phyloP scores from a whole-genome alignment of 1,140 invertebrate genomes.

The Mactra quadrangularis region DNA sequence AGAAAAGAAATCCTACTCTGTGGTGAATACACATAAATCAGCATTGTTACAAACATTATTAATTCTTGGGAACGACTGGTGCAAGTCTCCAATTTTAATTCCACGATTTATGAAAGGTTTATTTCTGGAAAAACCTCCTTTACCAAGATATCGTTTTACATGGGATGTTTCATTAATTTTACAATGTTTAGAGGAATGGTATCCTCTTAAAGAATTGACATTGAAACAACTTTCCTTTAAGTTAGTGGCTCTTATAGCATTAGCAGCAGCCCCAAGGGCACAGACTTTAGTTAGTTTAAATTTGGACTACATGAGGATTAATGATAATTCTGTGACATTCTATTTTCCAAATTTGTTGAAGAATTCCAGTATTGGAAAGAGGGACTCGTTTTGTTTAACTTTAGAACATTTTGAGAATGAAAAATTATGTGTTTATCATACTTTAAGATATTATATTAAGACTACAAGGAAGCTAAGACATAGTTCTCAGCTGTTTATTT shows the following conservation, averaged over 20 bases:
- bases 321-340: not conserved
- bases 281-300: too few species aligned
- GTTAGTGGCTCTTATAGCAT: too few species aligned
- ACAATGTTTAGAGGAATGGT: too few species aligned
- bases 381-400: not conserved
- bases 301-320: too few species aligned
- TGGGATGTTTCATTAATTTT: too few species aligned
- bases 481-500: constrained; percentile 5
- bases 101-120: not conserved
- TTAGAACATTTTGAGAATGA: constrained; percentile 35
- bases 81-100: not conserved
- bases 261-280: too few species aligned
- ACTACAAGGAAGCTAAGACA: constrained; percentile 8
- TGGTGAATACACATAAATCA: constrained; percentile 32
- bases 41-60: constrained; percentile 16
- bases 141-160: too few species aligned
- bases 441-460: constrained; percentile 13
- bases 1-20: constrained; percentile 19
- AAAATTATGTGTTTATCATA: constrained; percentile 35
- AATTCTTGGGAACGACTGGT: constrained; percentile 8
- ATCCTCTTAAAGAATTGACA: too few species aligned
- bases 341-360: constrained; percentile 38
- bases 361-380: not conserved
- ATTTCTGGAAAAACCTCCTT: not conserved
- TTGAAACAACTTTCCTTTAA: too few species aligned